Evolutionary conservation across 1,140 invertebrate species (phyloP).

Genomic region (Leucophenga varia): DNA sequence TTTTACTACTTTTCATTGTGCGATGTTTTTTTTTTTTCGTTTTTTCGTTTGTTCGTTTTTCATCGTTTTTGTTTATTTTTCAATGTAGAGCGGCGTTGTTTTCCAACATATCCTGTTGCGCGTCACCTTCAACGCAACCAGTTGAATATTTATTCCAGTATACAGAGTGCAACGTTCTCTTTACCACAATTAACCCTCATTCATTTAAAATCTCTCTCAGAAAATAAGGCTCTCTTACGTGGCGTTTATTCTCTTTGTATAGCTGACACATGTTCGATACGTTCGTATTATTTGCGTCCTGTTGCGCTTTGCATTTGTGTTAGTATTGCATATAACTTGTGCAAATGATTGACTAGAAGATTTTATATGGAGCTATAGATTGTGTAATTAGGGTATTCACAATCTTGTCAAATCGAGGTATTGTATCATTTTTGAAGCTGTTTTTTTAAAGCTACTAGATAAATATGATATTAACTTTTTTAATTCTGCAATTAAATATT

Average conservation of each 20-base stretch:
- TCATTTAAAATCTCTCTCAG: constrained; percentile 3
- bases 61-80: too few species aligned
- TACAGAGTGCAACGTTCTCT: too few species aligned
- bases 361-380: too few species aligned
- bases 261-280: constrained; percentile 49
- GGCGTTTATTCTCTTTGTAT: constrained; percentile 26
- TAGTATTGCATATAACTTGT: too few species aligned
- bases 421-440: too few species aligned
- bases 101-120: constrained; percentile 50
- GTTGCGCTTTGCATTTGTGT: constrained; percentile 41
- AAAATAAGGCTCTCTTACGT: not conserved
- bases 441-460: too few species aligned
- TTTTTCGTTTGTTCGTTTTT: too few species aligned
- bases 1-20: constrained; percentile 16
- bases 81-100: constrained; percentile 25
- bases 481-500: too few species aligned
- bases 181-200: constrained; percentile 1
- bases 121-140: constrained; percentile 43
- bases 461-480: too few species aligned
- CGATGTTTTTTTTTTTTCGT: constrained; percentile 30
- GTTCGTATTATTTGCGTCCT: constrained; percentile 53
- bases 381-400: too few species aligned
- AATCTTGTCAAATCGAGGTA: too few species aligned
- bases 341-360: too few species aligned
- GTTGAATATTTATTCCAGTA: constrained; percentile 49